A percentile compares a stretch with the other conserved stretches of the same genome.
Conservation (phyloP, 2,113 vertebrate species). For the Grantiella picta region DNA sequence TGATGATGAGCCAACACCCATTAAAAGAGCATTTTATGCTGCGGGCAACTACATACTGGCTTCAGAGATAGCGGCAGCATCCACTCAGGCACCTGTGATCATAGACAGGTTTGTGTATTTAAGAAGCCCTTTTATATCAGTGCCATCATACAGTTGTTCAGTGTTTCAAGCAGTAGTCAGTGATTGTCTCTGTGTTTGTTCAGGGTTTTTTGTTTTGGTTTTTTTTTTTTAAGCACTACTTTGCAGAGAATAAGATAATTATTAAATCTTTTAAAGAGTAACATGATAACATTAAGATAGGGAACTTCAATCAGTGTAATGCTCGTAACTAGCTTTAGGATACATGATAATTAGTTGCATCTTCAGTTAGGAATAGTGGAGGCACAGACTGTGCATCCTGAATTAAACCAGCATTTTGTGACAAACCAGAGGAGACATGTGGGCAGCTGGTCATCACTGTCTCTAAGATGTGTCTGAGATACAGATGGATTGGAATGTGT, state of each 20-base stretch:
- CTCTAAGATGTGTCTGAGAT: background rate
- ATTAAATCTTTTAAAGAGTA: background rate
- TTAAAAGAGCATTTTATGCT: constrained; percentile 91
- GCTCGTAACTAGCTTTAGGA: background rate
- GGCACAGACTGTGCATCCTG: background rate
- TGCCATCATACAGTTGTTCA: background rate
- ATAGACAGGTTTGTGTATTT: constrained; percentile 84
- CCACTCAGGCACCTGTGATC: constrained; percentile 79
- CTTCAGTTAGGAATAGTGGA: background rate
- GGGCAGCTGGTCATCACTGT: background rate
- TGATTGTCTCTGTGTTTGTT: background rate
- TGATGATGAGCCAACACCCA: constrained; percentile 81
- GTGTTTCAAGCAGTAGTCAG: background rate
- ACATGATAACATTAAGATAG: background rate
- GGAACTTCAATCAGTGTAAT: background rate
- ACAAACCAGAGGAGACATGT: background rate
- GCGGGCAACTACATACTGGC: constrained; percentile 91
- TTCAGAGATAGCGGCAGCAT: constrained; percentile 78
- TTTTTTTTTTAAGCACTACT: background rate
- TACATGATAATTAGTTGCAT: background rate
- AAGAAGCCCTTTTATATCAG: background rate
- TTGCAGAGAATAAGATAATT: background rate
- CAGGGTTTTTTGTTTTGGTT: background rate
- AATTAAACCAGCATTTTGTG: background rate
- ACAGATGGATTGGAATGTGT: background rate